Conservation (phyloP, 2,113 vertebrate species). For the Verasper variegatus region DNA sequence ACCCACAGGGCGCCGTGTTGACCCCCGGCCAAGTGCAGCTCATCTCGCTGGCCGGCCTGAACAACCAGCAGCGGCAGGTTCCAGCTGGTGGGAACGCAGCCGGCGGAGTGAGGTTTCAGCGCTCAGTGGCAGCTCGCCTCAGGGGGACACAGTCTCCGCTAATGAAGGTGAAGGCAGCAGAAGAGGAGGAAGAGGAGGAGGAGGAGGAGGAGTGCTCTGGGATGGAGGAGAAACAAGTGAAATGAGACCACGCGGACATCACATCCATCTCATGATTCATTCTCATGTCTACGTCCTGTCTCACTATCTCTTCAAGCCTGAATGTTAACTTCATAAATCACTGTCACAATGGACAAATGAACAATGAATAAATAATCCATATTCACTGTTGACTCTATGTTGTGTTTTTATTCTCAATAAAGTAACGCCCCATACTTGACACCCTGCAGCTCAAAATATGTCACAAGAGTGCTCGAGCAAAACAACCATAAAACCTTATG, state of each 20-base stretch:
- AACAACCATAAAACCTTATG: neutral
- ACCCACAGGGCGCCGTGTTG: conserved; percentile 44
- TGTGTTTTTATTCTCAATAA: conserved; percentile 10
- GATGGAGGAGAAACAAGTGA: conserved; percentile 40
- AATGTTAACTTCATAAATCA: conserved; percentile 28
- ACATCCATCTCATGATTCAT: neutral
- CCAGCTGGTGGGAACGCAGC: conserved; percentile 13
- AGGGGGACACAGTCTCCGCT: conserved; percentile 24
- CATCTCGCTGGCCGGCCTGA: conserved; percentile 48
- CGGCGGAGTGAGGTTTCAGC: conserved; percentile 58
- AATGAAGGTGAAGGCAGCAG: conserved; percentile 34
- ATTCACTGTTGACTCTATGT: neutral
- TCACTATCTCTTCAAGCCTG: neutral
- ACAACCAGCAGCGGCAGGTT: conserved; percentile 45
- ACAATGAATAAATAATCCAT: conserved; percentile 54
- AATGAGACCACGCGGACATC: conserved; percentile 19
- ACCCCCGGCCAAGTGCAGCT: conserved; percentile 63
- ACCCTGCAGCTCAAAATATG: conserved; percentile 2
- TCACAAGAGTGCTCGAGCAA: neutral
- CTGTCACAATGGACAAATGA: conserved; percentile 19
- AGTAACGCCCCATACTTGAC: neutral
- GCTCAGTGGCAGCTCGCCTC: conserved; percentile 55
- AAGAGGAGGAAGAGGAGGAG: conserved; percentile 47
- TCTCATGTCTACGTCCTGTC: conserved; percentile 1
- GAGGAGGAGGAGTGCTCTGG: conserved; percentile 72